These are phyloP conservation scores for Vultur gryphus DNA, from an alignment of 2,797 vertebrate species.

Conservation along the genomic window DNA sequence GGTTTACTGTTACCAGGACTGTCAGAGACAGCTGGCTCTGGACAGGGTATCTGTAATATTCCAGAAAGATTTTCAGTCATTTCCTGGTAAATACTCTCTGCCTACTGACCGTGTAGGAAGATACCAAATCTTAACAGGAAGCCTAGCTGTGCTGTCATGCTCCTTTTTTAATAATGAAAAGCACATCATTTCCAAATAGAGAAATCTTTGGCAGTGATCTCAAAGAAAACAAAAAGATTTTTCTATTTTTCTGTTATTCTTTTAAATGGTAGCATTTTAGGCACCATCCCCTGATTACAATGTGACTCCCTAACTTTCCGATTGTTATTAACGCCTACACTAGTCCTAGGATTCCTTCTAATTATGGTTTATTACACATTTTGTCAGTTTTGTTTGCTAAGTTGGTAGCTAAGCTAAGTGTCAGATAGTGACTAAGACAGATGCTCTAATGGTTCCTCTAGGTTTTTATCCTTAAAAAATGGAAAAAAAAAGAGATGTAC, in stretches of 20 bases:
- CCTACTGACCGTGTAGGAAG: not conserved
- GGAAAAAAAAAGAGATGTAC: not conserved
- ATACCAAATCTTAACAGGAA: constrained; percentile 39
- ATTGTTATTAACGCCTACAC: not conserved
- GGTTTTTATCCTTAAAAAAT: not conserved
- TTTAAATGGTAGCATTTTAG: constrained; percentile 18
- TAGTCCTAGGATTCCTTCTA: not conserved
- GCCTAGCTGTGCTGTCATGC: not conserved
- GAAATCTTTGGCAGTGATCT: constrained; percentile 3
- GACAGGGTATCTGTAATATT: not conserved
- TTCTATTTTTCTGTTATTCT: constrained; percentile 1
- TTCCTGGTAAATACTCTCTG: constrained; percentile 25
- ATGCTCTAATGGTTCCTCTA: not conserved
- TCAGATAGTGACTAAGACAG: not conserved
- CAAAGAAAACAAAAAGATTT: constrained; percentile 7
- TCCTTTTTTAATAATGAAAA: constrained; percentile 23
- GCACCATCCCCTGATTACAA: not conserved
- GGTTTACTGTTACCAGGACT: not conserved
- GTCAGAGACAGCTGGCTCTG: not conserved
- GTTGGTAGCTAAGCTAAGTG: not conserved
- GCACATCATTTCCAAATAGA: constrained; percentile 27
- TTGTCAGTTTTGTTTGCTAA: not conserved
- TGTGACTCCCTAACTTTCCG: not conserved
- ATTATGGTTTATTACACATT: not conserved
- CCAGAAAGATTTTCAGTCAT: constrained; percentile 1